Percentiles rank a stretch among this genome's conserved stretches.
These are phyloP conservation scores for Oppia nitens DNA, from an alignment of 1,140 invertebrate species.

Conservation along the genomic window DNA sequence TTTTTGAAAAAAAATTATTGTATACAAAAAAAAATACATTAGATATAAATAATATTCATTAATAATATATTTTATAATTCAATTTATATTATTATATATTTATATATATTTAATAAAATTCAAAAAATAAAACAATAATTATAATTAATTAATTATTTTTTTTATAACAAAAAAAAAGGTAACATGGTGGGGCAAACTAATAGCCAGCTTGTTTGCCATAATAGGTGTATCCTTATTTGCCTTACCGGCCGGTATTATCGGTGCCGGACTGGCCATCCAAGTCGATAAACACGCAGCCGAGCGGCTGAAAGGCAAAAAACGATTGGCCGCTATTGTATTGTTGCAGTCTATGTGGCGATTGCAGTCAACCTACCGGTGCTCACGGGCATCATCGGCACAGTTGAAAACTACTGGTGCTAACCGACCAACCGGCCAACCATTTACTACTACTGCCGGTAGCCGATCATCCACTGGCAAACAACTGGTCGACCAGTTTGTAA, in stretches of 20 bases:
- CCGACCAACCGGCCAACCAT: not conserved
- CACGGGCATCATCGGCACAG: not conserved
- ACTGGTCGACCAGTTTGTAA: not conserved
- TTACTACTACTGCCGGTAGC: not conserved
- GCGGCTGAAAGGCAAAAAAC: not conserved
- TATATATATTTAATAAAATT: too few relatives aligned
- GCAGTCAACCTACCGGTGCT: too few relatives aligned
- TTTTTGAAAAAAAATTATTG: not conserved
- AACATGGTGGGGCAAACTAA: not conserved
- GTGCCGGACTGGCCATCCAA: slow-evolving; percentile 10
- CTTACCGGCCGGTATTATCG: slow-evolving; percentile 11
- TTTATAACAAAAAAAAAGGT: not conserved
- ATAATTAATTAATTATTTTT: not conserved
- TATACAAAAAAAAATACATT: not conserved
- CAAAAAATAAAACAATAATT: not conserved
- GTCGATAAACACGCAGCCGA: slow-evolving; percentile 4
- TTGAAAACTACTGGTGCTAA: not conserved
- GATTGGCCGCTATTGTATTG: not conserved
- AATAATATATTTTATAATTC: not conserved
- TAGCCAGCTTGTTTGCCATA: not conserved
- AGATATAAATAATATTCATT: not conserved
- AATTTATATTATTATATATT: too few relatives aligned
- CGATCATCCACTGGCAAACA: slow-evolving; percentile 4
- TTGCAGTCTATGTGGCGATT: slow-evolving; percentile 4
- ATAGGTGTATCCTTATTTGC: slow-evolving; percentile 9